These are phyloP conservation scores for Melanotaenia pygmaea DNA, from an alignment of 2,797 vertebrate species.

Conservation along the genomic window DNA sequence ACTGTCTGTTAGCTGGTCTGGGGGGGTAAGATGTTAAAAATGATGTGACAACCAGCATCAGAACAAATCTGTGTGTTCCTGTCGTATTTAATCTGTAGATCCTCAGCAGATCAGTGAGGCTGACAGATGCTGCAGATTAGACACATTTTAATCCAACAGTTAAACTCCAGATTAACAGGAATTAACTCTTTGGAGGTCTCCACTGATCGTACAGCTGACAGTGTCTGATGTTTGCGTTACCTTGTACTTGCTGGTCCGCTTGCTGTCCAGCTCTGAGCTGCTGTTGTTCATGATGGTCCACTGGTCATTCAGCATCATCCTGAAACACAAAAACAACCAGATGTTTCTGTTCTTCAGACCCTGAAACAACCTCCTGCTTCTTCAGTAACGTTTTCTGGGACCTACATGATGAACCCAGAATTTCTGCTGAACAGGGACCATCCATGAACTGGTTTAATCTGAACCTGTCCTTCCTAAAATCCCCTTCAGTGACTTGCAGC, in stretches of 20 bases:
- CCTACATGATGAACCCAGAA: not conserved
- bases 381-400: not conserved
- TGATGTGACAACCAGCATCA: not conserved
- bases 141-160: constrained; percentile 40
- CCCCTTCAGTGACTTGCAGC: no score
- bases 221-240: constrained; percentile 62
- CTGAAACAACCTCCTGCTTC: not conserved
- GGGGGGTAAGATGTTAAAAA: not conserved
- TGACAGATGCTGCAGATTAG: constrained; percentile 65
- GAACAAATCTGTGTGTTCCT: constrained; percentile 14
- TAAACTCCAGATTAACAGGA: constrained; percentile 59
- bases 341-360: not conserved
- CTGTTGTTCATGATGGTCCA: constrained; percentile 91
- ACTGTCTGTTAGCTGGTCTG: not conserved
- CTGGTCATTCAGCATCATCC: constrained; percentile 86
- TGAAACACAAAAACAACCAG: constrained; percentile 51
- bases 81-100: constrained; percentile 26
- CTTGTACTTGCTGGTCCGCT: constrained; percentile 82
- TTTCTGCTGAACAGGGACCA: not conserved
- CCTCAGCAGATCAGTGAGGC: constrained; percentile 4
- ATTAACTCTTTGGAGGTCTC: constrained; percentile 20
- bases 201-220: not conserved
- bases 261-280: constrained; percentile 87
- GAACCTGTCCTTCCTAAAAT: not conserved
- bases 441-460: not conserved